phyloP scores from a whole-genome alignment of 35 echinoderm and acorn worm genomes.

The Apostichopus californicus region DNA sequence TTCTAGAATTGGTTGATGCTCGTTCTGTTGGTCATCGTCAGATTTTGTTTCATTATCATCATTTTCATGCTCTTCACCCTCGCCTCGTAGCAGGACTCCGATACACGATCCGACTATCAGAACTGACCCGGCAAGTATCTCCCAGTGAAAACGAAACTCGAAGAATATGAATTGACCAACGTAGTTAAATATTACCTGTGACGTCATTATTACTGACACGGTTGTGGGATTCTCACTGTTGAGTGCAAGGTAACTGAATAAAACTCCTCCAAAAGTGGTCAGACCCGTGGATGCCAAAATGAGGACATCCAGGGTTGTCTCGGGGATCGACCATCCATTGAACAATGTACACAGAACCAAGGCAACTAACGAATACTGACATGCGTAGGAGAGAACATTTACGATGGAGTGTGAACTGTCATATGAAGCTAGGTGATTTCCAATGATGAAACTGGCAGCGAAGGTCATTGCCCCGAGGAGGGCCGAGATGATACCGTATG shows the following conservation, averaged over 20 bases:
- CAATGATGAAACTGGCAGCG: neutral
- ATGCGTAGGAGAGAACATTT: neutral
- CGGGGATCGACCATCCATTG: neutral
- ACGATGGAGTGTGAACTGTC: neutral
- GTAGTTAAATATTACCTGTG: neutral
- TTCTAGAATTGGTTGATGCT: slow-evolving; percentile 24
- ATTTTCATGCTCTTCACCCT: neutral
- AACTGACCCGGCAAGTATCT: neutral
- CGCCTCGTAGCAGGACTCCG: neutral
- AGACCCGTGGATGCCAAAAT: neutral
- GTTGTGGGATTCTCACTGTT: neutral
- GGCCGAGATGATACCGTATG: neutral
- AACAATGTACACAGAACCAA: neutral
- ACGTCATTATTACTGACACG: neutral
- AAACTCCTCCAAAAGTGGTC: neutral
- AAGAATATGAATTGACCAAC: slow-evolving; percentile 25
- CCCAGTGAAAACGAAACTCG: neutral
- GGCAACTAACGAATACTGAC: neutral
- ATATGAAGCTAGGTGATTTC: neutral
- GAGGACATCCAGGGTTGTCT: neutral
- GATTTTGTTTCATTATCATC: neutral
- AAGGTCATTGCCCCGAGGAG: neutral
- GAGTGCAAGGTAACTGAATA: slow-evolving; percentile 4
- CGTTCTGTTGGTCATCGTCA: neutral
- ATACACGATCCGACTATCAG: neutral